Conservation (phyloP, 2,113 vertebrate genomes). For the Pterocles burchelli region DNA sequence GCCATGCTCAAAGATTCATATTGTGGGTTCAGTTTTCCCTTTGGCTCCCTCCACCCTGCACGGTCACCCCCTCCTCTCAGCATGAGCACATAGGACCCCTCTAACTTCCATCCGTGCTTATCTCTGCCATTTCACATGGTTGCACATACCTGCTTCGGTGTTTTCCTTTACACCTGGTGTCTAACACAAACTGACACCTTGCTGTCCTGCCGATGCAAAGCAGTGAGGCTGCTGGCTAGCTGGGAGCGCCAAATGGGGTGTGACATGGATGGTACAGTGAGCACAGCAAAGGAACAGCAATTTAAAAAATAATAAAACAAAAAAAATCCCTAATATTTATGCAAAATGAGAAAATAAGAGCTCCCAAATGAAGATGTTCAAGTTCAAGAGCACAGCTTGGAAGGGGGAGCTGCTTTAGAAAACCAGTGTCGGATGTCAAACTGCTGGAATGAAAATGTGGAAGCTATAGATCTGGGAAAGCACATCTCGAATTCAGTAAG, state of each 20-base stretch:
- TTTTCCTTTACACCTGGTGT: not conserved
- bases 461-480: not conserved
- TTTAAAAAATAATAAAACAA: fast-evolving
- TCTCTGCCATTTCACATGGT: too few species aligned
- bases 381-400: not conserved
- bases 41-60: not conserved
- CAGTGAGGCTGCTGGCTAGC: not conserved
- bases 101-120: not conserved
- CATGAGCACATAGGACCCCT: not conserved
- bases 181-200: not conserved
- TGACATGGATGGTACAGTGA: not conserved
- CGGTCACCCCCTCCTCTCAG: not conserved
- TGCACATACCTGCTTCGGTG: not conserved
- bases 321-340: not conserved
- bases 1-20: not conserved
- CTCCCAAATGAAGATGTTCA: not conserved
- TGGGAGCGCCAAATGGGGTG: fast-evolving
- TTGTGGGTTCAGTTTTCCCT: not conserved
- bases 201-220: not conserved
- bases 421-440: fast-evolving
- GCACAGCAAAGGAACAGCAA: not conserved
- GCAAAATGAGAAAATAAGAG: not conserved
- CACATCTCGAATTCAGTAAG: not conserved
- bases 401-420: not conserved
- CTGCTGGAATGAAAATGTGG: not conserved